Evolutionary conservation across 2,888 invertebrate genomes (phyloP), one percentile per base, ranked within the genome.

Genomic region (Heliothis peltigera): DNA sequence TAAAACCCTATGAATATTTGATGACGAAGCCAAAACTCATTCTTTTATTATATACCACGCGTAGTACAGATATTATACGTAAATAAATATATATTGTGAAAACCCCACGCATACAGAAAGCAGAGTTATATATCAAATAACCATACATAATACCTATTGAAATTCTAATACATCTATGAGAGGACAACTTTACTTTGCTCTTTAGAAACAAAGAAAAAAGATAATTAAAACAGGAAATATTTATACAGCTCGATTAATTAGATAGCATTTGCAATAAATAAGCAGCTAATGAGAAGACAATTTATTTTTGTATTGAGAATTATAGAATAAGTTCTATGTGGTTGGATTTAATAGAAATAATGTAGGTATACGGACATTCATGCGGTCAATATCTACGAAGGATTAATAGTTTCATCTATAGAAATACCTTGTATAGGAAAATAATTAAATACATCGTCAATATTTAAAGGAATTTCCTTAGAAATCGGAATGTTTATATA

Each of bases 1-100:
- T 19, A 5, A 44, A 56, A 56, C 4, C 17, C 21, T 55, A 32
- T 70, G 46, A 61, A 70, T 68, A 55, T 54, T 70, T 55, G 18
- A 60, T 51, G 46, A 39, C 12, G 18, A 53, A 15, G 10, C n/a
- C 43, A 47, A 58, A 69, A 32, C 42, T 43, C n/a, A n/a, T 49
- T 53, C 0, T n/a, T 21, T 52, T 51, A 19, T 21, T 54, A 49
- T 54, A 49, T 49, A 15, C 15, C 4, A 39, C 43, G 54, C 7
- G 35, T 39, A 25, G 6, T 49, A 18, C 10, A 6, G 32, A 8
- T 17, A 53, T 17, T 28, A 21, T 25, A 19, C 35, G 22, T 39
- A n/a, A 55, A n/a, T n/a, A n/a, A n/a, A n/a, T n/a, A n/a, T n/a
- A n/a, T 28, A 17, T 5, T 5, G 25, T 66, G 18, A 48, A 42